Base-by-base conservation (phyloP, 2,797 vertebrate genomes). In the Taeniopygia guttata region DNA sequence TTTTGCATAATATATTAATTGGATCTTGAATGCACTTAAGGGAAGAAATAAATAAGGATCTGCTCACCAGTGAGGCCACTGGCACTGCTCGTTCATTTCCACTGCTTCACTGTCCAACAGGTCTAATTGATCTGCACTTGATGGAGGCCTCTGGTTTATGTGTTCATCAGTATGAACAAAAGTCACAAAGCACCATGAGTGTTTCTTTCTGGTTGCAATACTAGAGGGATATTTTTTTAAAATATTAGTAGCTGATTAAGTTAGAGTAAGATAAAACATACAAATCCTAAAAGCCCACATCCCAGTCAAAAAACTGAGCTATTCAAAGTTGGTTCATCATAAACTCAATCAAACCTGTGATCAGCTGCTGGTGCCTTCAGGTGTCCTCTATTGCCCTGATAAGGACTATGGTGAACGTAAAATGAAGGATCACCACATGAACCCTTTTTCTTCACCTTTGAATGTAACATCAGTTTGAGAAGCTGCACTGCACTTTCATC, bases 141-240 rank as follows among this genome's bases (percentile, higher is more conserved):
- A 15, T n/a, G 19, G n/a, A 77, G 36, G 16, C 5, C 84, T 77
- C 64, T 67, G 43, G 29, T 54, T 77, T 46, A 25, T 45, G 10
- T 45, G 10, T 40, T 77, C 56, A 12, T 43, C 19, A 5, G 30
- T 27, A 74, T 0, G 0, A 80, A 21, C 32, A 64, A 58, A 83
- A 74, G 52, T 36, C 52, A 51, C 10, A 59, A 45, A 81, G 15
- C 22, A 43, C 5, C 5, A 5, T 12, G 22, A 68, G 16, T 11
- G 45, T 5, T 32, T 62, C 36, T 64, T 52, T 20, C 36, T 85
- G 19, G 7, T 32, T 48, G 54, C 27, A 73, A 66, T 12, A 32
- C 5, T 29, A 45, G 12, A 63, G 20, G 62, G 19, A 54, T 6
- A 3, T 69, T 38, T 73, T 69, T 21, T 10, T 0, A 48, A 40